Percentiles rank a stretch among this genome's conserved stretches.
Conservation (phyloP, 2,113 vertebrate species). For the Albula glossodonta region DNA sequence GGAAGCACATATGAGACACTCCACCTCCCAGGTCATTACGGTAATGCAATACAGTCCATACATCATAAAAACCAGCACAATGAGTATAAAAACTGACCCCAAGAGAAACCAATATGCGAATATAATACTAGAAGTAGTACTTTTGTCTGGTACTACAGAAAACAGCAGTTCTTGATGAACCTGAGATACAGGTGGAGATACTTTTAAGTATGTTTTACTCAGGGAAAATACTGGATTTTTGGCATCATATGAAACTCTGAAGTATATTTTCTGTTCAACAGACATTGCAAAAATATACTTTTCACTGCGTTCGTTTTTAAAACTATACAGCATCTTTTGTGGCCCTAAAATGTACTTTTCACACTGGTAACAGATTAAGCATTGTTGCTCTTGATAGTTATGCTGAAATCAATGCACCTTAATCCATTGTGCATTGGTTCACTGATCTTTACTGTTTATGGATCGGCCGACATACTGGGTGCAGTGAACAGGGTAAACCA, state of each 20-base stretch:
- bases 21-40: constrained; percentile 46
- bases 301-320: neutral
- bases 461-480: neutral
- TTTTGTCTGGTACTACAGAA: neutral
- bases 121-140: neutral
- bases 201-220: neutral
- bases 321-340: neutral
- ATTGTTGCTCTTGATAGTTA: neutral
- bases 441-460: neutral
- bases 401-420: neutral
- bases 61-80: constrained; percentile 24
- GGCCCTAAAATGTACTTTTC: neutral
- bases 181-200: neutral
- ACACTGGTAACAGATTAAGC: neutral
- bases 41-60: constrained; percentile 37
- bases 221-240: neutral
- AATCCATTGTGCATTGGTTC: neutral
- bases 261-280: neutral
- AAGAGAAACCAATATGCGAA: neutral
- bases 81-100: neutral
- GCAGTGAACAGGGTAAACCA: neutral
- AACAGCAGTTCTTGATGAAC: neutral
- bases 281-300: neutral
- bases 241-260: neutral
- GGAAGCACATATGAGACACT: constrained; percentile 32